Evolutionary conservation across 2,888 invertebrate species (phyloP), one percentile per base, ranked within the genome.

Genomic region (Hipparchia semele): DNA sequence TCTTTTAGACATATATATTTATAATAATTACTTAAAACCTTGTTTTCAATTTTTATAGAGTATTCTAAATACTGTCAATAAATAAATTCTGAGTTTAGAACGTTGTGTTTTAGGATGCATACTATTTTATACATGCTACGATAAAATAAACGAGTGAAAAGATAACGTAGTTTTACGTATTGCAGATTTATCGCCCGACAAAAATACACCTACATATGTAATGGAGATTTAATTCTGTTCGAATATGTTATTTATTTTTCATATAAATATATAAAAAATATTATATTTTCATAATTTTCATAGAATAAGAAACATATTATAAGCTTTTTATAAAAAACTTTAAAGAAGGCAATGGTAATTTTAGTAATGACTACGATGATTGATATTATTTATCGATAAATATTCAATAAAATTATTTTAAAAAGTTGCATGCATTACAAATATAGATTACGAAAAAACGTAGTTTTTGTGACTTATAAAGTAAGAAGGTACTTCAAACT

Each of bases 401-500:
- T 59, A 59, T 12, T 58, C 13, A 2, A 23, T 10, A 10, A 10
- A 10, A 39, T 10, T 60, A 10, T 10, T 39, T 12, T 39, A 10
- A 60, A 60, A 5, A 60, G 13, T 64, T 51, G 10, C 64, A 64
- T 64, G 49, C 49, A 23, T 39, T 53, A 12, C 39, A 39, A 49
- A 49, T 49, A 49, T 49, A 4, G 49, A 49, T 49, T 39, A 39
- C 3, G 46, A 49, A 23, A 49, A 10, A 23, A 13, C 49, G 49
- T 7, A 56, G 10, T 51, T 64, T 64, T 49, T 49, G 64, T 65
- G 61, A 51, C 54, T 70, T 59, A 70, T 46, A 49, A 62, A 72
- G 67, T 72, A 70, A 53, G 62, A 67, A 75, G 70, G 68, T 73
- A 75, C 71, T 68, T 60, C 64, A 73, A 73, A 73, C 51, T 6